Conservation (phyloP, 2,888 invertebrate species). For the Megaustenia siamemsis region DNA sequence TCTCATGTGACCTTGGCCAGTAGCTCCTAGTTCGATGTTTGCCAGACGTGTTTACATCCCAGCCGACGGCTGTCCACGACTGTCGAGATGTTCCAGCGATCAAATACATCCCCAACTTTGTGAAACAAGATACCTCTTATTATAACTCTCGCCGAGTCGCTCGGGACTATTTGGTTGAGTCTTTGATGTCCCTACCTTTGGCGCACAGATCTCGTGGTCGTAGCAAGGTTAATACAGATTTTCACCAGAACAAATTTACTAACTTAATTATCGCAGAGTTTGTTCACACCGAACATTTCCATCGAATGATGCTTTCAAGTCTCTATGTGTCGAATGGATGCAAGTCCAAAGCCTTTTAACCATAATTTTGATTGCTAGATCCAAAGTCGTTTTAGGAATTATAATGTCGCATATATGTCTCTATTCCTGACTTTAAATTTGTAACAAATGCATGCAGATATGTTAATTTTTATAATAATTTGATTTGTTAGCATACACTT, state of each 20-base stretch:
- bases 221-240: constrained; percentile 29
- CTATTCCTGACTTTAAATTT: too few species aligned
- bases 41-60: constrained; percentile 36
- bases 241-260: constrained; percentile 29
- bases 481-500: too few species aligned
- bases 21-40: constrained; percentile 19
- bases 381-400: too few species aligned
- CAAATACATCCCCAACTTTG: constrained; percentile 31
- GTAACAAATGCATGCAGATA: too few species aligned
- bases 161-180: not conserved
- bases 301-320: not conserved
- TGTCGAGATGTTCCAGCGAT: not conserved
- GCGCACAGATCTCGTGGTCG: not conserved
- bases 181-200: constrained; percentile 25
- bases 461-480: too few species aligned
- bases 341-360: too few species aligned
- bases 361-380: too few species aligned
- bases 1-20: not conserved
- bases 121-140: constrained; percentile 39
- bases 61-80: not conserved
- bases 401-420: too few species aligned
- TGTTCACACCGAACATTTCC: not conserved
- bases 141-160: not conserved
- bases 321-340: too few species aligned
- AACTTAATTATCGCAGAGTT: constrained; percentile 34